These are phyloP conservation scores for Arctocebus calabarensis DNA, from an alignment of 2,797 vertebrate genomes.

Conservation along the genomic window DNA sequence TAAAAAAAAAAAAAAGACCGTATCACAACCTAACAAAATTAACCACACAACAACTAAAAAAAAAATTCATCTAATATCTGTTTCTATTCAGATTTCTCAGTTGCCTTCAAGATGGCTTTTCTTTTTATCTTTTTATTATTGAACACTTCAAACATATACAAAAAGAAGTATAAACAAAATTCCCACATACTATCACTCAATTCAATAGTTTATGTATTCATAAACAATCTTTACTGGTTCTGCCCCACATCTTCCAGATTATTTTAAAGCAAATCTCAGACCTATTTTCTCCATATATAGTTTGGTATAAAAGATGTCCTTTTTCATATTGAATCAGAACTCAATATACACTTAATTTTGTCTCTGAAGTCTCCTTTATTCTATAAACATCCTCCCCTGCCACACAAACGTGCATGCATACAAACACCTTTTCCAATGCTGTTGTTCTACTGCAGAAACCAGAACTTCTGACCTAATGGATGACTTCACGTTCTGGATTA, in stretches of 20 bases:
- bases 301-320: neutral
- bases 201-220: conserved; percentile 20
- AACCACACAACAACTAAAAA: neutral
- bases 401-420: neutral
- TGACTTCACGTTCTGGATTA: neutral
- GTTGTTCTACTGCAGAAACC: neutral
- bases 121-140: neutral
- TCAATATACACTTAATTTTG: neutral
- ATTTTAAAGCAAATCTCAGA: conserved; percentile 19
- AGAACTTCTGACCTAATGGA: neutral
- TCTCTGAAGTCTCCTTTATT: neutral
- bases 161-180: conserved; percentile 25
- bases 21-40: conserved; percentile 24
- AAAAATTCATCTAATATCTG: neutral
- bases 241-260: neutral
- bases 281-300: neutral
- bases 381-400: neutral
- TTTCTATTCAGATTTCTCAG: neutral
- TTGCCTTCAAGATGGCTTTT: neutral
- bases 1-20: neutral
- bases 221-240: neutral
- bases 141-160: conserved; percentile 14
- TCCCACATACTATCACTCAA: neutral
- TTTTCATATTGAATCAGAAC: neutral
- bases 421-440: neutral